Evolutionary conservation across 1,140 invertebrate genomes (phyloP).

Genomic region (Pemphigus obesinymphae): DNA sequence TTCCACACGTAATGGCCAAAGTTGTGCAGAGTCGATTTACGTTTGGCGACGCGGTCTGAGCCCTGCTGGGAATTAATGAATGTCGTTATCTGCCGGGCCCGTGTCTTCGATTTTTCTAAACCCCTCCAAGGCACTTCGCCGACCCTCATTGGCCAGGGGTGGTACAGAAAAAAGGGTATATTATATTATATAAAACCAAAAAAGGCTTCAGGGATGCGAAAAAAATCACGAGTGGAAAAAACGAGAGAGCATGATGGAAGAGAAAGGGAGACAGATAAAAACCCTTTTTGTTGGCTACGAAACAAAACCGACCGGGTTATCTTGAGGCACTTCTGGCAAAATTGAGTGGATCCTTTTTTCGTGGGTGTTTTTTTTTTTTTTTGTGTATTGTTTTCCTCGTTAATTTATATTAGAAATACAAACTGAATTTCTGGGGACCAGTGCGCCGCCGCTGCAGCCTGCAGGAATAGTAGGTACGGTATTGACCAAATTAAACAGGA

Average conservation of each 20-base stretch:
- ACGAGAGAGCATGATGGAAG: neutral
- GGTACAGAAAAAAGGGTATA: slow-evolving; percentile 19
- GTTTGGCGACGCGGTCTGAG: slow-evolving; percentile 34
- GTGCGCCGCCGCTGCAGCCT: neutral
- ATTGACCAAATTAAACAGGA: slow-evolving; percentile 12
- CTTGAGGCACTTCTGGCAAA: slow-evolving; percentile 41
- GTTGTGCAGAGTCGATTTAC: slow-evolving; percentile 39
- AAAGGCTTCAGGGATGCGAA: slow-evolving; percentile 34
- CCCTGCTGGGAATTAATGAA: slow-evolving; percentile 38
- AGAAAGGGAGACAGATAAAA: slow-evolving; percentile 20
- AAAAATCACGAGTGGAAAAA: slow-evolving; percentile 19
- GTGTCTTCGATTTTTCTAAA: slow-evolving; percentile 40
- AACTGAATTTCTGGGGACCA: slow-evolving; percentile 24
- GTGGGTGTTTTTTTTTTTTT: neutral
- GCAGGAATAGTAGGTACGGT: neutral
- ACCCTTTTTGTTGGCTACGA: slow-evolving; percentile 39
- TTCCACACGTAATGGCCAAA: slow-evolving; percentile 33
- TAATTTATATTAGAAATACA: slow-evolving; percentile 33
- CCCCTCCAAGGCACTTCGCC: slow-evolving; percentile 26
- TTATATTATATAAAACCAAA: slow-evolving; percentile 10
- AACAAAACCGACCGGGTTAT: slow-evolving; percentile 39
- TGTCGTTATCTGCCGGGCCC: slow-evolving; percentile 38
- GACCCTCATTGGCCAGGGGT: slow-evolving; percentile 16
- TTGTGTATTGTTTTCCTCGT: neutral
- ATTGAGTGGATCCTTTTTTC: slow-evolving; percentile 41